Base-by-base conservation (phyloP, 1,140 invertebrate species). In the Limonius californicus region DNA sequence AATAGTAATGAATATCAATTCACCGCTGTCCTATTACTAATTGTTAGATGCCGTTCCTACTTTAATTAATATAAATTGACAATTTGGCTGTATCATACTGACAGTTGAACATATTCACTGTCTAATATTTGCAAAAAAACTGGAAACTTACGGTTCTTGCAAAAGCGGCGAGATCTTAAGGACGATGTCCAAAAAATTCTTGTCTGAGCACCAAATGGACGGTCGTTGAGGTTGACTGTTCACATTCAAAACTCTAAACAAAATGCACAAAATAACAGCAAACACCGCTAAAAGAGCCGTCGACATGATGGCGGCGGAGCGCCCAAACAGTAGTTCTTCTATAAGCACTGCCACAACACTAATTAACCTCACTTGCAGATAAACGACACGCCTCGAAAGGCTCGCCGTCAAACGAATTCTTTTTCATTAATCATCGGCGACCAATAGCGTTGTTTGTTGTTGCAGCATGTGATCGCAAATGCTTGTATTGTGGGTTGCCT, bases 211-310 rank as follows among this genome's bases (percentile, higher is more conserved):
- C 72, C 85, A 86, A 20, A 93, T 81, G 54, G 82, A 77, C 15
- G 91, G 90, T 74, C 85, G 87, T 60, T 87, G 81, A 0, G 91
- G 83, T 70, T 88, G 83, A 69, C 88, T 90, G 74, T 89, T 88
- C 47, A 93, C 87, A 76, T 93, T 92, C 39, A 94, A 78, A 70
- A 93, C 87, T 73, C 90, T 82, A 73, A 92, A 90, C 57, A 94
- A 80, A 64, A 91, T 83, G 76, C 88, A 90, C 54, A 92, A 76
- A 65, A 91, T 87, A 21, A 91, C 87, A 54, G 89, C 89, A 64
- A 91, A 77, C 7, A 88, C 81, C 42, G 88, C 88, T 62, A 92
- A 76, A 53, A 89, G 76, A 58, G 88, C 87, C 55, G 89, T 87
- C 65, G 88, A 90, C 88, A 90, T 90, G 32, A 59, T 57, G 61